These are phyloP conservation scores for Tachina grossa DNA, from an alignment of 2,888 invertebrate species.

Conservation along the genomic window DNA sequence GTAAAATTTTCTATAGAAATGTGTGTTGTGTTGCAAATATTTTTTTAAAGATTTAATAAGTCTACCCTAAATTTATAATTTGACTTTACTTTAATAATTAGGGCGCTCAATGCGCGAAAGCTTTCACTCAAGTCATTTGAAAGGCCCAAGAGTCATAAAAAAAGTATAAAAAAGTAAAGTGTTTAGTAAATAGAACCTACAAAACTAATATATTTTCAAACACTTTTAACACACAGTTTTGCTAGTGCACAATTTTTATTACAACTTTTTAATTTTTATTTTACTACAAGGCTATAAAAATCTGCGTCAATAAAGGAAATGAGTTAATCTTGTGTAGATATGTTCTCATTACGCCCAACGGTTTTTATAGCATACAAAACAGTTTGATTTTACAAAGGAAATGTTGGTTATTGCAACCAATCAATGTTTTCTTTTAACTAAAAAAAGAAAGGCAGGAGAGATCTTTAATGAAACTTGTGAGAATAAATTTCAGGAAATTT, in stretches of 20 bases:
- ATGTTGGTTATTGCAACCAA: not conserved
- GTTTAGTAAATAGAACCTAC: not conserved
- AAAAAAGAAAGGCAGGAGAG: not conserved
- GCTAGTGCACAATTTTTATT: not conserved
- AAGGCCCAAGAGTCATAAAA: no score
- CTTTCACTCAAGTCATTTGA: not conserved
- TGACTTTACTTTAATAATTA: not conserved
- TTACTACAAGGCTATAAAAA: not conserved
- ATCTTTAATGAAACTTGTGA: conserved; percentile 10
- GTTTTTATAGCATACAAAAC: not conserved
- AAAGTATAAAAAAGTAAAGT: no score
- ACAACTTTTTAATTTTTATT: not conserved
- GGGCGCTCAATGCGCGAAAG: not conserved
- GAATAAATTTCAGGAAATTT: not conserved
- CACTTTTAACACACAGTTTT: not conserved
- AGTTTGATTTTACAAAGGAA: conserved; percentile 14
- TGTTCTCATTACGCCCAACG: conserved; percentile 14
- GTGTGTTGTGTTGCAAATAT: no score
- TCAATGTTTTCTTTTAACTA: not conserved
- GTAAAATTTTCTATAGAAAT: no score
- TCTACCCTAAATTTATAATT: no score
- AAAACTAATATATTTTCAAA: conserved; percentile 5
- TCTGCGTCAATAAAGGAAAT: conserved; percentile 31
- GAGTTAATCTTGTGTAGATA: not conserved
- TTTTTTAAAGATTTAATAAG: no score